Evolutionary conservation across 2,888 invertebrate species (phyloP).

Genomic region (Clistopyga incitator): DNA sequence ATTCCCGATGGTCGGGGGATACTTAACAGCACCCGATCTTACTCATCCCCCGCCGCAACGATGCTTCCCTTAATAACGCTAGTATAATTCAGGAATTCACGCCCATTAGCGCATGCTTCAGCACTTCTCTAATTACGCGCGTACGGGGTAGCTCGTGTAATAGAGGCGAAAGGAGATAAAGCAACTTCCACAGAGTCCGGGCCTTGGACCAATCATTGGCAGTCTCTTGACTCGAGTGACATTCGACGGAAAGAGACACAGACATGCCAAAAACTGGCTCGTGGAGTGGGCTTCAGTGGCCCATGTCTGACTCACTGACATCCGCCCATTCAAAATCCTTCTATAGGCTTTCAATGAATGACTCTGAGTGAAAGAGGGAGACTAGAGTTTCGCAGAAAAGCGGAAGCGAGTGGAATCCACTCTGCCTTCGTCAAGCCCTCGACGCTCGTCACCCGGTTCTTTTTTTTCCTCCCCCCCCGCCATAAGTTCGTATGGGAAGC

Average conservation of each 20-base stretch:
- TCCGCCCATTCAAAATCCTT: background rate
- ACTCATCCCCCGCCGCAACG: conserved; percentile 20
- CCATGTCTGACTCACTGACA: background rate
- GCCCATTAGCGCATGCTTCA: conserved; percentile 51
- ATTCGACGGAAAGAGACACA: background rate
- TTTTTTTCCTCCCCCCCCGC: too few species aligned
- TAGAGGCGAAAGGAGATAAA: conserved; percentile 6
- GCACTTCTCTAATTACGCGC: conserved; percentile 52
- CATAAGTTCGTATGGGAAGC: conserved; percentile 19
- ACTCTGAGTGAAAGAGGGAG: conserved; percentile 17
- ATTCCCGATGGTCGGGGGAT: conserved; percentile 15
- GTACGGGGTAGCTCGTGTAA: conserved; percentile 20
- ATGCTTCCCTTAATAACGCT: conserved; percentile 49
- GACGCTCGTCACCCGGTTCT: background rate
- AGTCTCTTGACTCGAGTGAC: background rate
- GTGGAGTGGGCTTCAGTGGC: background rate
- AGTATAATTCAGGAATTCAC: conserved; percentile 52
- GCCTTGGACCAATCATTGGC: conserved; percentile 29
- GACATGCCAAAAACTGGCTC: background rate
- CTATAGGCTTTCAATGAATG: background rate
- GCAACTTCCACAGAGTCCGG: background rate
- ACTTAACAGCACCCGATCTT: conserved; percentile 40
- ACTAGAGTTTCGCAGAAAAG: conserved; percentile 16
- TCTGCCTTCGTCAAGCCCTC: background rate
- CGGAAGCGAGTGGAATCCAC: conserved; percentile 2